Base-by-base conservation (phyloP, 1,140 invertebrate species). In the Campoletis sonorensis region DNA sequence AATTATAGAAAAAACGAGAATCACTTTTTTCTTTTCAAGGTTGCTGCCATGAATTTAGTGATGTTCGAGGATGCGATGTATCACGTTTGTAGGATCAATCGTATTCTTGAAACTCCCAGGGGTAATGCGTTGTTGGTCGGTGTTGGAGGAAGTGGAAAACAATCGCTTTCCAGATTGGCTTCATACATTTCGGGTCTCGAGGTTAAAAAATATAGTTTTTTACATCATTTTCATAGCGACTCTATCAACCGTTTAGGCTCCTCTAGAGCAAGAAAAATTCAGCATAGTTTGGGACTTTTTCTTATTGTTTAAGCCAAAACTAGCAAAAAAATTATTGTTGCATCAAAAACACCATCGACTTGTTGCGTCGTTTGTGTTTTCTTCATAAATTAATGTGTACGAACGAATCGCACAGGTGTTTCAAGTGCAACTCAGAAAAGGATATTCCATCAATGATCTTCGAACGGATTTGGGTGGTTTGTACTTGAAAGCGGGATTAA, bases 41-140 rank as follows among this genome's bases (percentile, higher is more conserved):
- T 98, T 40, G 95, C 97, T 5, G 96, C 95, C 0, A 98, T 99
- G 97, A 98, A 98, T 92, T 92, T 99, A 10, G 98, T 99, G 10
- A 93, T 99, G 3, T 99, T 99, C 89, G 97, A 98, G 88, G 98
- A 99, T 90, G 98, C 98, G 4, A 98, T 99, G 95, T 93, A 94
- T 81, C 97, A 98, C 88, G 95, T 98, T 30, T 98, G 96, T 90
- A 94, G 96, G 84, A 99, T 99, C 79, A 98, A 97, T 92, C 94
- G 98, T 80, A 98, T 99, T 81, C 91, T 99, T 81, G 97, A 99
- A 91, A 94, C 95, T 26, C 97, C 98, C 0, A 93, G 97, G 84
- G 98, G 98, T 27, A 98, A 99, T 89, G 98, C 97, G 0, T 90
- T 99, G 26, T 90, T 99, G 2, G 96, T 99, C 54, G 98, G 98